Percentiles rank a stretch among this genome's conserved stretches.
These are phyloP conservation scores for Aurelia sp. DNA, from an alignment of 30 jellyfish, hydroid and myxozoan genomes.

Conservation along the genomic window DNA sequence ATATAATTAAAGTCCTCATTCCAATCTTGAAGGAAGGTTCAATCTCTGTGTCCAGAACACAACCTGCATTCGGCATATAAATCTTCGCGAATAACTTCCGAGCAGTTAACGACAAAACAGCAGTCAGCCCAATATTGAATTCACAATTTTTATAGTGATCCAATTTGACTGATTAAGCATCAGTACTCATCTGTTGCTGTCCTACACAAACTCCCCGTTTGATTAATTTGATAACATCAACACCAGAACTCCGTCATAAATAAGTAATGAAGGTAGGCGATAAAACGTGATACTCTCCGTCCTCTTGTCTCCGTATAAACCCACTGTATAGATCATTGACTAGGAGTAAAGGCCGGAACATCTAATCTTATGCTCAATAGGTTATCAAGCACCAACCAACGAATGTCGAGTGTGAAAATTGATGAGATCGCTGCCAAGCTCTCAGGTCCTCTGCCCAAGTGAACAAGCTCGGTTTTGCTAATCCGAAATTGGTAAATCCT, in stretches of 20 bases:
- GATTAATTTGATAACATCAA: conserved; percentile 41
- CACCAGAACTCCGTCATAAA: conserved; percentile 48
- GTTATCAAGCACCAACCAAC: conserved; percentile 30
- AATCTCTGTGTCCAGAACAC: conserved; percentile 37
- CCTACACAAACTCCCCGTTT: conserved; percentile 28
- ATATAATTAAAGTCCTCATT: conserved; percentile 49
- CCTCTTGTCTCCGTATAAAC: background rate
- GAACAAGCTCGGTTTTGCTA: conserved; percentile 38
- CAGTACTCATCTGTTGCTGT: background rate
- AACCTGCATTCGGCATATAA: background rate
- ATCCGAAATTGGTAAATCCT: conserved; percentile 66
- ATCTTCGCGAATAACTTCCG: too few species aligned
- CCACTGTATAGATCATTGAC: conserved; percentile 38
- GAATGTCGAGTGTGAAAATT: conserved; percentile 21
- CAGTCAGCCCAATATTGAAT: too few species aligned
- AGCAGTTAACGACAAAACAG: background rate
- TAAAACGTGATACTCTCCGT: conserved; percentile 11
- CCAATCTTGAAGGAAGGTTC: conserved; percentile 31
- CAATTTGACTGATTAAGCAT: too few species aligned
- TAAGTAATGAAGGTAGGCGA: conserved; percentile 25
- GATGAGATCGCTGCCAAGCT: conserved; percentile 52
- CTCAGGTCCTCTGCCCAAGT: conserved; percentile 19
- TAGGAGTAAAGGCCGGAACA: conserved; percentile 55
- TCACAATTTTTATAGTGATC: too few species aligned
- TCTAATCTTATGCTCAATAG: conserved; percentile 13